Evolutionary conservation across 2,888 invertebrate genomes (phyloP).

Genomic region (Ochropleura leucogaster): DNA sequence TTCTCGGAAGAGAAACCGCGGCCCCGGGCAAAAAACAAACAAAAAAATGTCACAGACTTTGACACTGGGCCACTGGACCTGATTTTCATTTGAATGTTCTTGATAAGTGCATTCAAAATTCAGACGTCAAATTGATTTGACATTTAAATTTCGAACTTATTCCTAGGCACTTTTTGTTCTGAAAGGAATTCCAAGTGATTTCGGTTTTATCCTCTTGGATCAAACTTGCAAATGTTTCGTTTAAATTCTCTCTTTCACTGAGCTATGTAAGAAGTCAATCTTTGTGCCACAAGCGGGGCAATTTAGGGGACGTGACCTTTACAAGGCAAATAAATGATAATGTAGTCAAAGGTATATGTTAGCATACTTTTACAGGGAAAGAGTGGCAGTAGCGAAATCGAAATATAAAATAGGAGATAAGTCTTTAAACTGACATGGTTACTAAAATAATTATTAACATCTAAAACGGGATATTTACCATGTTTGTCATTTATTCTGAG

Average conservation of each 20-base stretch:
- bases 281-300: slow-evolving; percentile 9
- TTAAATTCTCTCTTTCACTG: slow-evolving; percentile 22
- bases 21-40: too few species aligned
- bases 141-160: slow-evolving; percentile 4
- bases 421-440: too few species aligned
- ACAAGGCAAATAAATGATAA: slow-evolving; percentile 40
- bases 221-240: slow-evolving; percentile 52
- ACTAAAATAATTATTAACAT: too few species aligned
- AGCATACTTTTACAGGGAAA: neutral
- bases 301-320: slow-evolving; percentile 1
- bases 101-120: too few species aligned
- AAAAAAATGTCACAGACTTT: neutral
- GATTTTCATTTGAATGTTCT: too few species aligned
- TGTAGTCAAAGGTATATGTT: slow-evolving; percentile 5
- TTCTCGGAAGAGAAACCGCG: too few species aligned
- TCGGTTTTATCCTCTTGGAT: slow-evolving; percentile 21
- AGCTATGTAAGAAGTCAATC: slow-evolving; percentile 31
- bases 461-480: too few species aligned
- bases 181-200: slow-evolving; percentile 21
- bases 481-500: too few species aligned
- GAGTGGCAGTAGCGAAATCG: neutral
- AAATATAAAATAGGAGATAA: neutral
- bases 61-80: neutral
- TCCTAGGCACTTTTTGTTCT: slow-evolving; percentile 12
- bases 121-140: neutral